Base-by-base conservation (phyloP, 2,888 invertebrate species). In the Scotopteryx bipunctaria region DNA sequence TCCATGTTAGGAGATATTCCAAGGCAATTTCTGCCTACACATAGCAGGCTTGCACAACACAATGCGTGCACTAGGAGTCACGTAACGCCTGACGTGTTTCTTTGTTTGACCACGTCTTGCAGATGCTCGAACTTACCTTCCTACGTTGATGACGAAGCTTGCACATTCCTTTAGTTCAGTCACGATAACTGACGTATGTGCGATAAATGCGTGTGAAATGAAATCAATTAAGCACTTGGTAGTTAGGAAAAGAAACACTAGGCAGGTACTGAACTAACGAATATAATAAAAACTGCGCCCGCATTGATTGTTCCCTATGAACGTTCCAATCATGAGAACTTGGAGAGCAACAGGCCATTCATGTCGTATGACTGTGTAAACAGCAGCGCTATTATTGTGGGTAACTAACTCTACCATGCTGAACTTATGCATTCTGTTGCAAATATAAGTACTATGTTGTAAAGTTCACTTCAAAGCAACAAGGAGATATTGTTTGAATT, bases 281-380 rank as follows among this genome's bases (percentile, higher is more conserved):
- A 23, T 47, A 9, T 27, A 32, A 44, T 41, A 53, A 41, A 16
- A 70, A 71, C 68, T 43, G 32, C 70, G 71, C 78, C 76, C 75
- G 79, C 81, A 79, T 79, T 73, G 71, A 83, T 84, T 83, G 81
- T 84, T 83, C 75, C 81, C 83, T 83, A 83, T 77, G 84, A 83
- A 81, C 71, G 67, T 76, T 78, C 61, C 64, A 76, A 67, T 69
- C 81, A 84, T 82, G 83, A 76, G 85, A 85, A 84, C 76, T 63
- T 66, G 68, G 74, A 76, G 76, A 69, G 73, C 67, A 69, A 70
- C 64, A 64, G 67, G 60, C 75, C 68, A 81, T 79, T 81, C 74
- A 76, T 69, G 70, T 69, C 47, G 45, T 36, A 51, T 48, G 43
- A 38, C 50, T 48, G 43, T 50, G 45, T 50, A 57, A 59, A 64